Conservation (phyloP, 2,888 invertebrate species). For the Reticulitermes lucifugus region DNA sequence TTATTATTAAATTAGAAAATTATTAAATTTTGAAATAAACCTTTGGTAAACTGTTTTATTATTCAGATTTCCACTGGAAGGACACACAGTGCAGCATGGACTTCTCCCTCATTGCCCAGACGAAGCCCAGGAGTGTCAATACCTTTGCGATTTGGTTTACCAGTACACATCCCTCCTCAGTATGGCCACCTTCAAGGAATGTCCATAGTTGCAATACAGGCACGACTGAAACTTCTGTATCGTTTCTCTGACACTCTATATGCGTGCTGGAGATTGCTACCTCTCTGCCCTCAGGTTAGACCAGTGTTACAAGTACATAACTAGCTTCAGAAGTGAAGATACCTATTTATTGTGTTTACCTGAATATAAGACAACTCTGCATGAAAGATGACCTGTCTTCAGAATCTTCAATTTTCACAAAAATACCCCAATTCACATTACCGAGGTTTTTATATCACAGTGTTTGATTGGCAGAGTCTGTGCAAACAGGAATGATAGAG, state of each 20-base stretch:
- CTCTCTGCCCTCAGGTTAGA: conserved; percentile 63
- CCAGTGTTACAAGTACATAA: no score
- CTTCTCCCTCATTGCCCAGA: conserved; percentile 67
- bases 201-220: conserved; percentile 66
- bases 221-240: conserved; percentile 69
- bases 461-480: no score
- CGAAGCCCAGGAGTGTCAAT: conserved; percentile 66
- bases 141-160: conserved; percentile 67
- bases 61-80: conserved; percentile 70
- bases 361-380: no score
- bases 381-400: no score
- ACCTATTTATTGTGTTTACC: no score
- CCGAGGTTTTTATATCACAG: no score
- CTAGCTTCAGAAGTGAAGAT: no score
- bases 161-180: conserved; percentile 68
- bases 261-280: conserved; percentile 69
- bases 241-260: conserved; percentile 73
- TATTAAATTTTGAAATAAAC: background rate
- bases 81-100: conserved; percentile 74
- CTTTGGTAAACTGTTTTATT: conserved; percentile 7
- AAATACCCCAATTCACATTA: no score
- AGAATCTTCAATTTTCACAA: no score
- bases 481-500: no score
- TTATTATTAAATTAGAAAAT: no score
- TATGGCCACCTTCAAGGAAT: conserved; percentile 68